Percentiles rank a stretch among this genome's conserved stretches.
Conservation (phyloP, 2,888 invertebrate species). For the Drosophila falleni region DNA sequence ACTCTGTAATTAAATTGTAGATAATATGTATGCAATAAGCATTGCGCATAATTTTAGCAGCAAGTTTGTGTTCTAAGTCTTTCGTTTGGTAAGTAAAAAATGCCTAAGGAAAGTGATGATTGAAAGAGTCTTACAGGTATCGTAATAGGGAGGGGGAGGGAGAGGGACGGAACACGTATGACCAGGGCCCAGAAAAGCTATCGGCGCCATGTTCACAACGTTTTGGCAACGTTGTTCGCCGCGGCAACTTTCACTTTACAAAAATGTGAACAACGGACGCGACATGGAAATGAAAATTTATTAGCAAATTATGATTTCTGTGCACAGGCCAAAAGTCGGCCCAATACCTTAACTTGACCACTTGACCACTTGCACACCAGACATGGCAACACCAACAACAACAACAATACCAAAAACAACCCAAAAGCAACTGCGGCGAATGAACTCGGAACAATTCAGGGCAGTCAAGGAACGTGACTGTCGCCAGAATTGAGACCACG, state of each 20-base stretch:
- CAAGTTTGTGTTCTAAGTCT: conserved; percentile 65
- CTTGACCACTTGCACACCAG: conserved; percentile 50
- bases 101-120: not conserved
- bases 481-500: conserved; percentile 70
- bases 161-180: conserved; percentile 8
- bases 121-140: no score
- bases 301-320: conserved; percentile 78
- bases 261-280: conserved; percentile 58
- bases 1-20: not conserved
- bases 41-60: no score
- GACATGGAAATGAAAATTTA: conserved; percentile 77
- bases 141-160: no score
- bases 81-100: conserved; percentile 30
- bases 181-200: conserved; percentile 29
- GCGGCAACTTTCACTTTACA: conserved; percentile 66
- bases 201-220: conserved; percentile 37
- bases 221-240: conserved; percentile 40
- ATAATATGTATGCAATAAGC: not conserved
- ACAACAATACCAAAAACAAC: conserved; percentile 23
- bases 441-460: conserved; percentile 70
- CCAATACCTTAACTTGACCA: conserved; percentile 49
- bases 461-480: conserved; percentile 75
- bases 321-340: conserved; percentile 46
- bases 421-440: conserved; percentile 48
- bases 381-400: conserved; percentile 19